Evolutionary conservation across 2,888 invertebrate genomes (phyloP).

Genomic region (Chydorus sphaericus): DNA sequence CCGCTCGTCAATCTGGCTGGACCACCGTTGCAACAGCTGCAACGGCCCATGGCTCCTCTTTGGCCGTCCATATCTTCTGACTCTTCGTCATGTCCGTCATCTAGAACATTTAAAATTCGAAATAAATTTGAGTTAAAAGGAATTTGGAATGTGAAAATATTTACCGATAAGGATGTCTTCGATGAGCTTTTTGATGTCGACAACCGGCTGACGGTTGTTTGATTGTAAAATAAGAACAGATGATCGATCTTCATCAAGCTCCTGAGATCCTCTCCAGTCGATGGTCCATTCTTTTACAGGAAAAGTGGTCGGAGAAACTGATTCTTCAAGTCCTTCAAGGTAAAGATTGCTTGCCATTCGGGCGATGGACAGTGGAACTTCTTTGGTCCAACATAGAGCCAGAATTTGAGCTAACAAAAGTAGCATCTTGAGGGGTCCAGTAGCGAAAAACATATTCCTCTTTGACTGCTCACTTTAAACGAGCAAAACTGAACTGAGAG

Average conservation of each 20-base stretch:
- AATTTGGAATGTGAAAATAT: background rate
- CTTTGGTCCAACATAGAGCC: no score
- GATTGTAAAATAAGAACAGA: background rate
- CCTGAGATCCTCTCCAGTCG: background rate
- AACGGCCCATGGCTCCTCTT: background rate
- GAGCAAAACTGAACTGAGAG: no score
- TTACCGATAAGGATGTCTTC: slow-evolving; percentile 8
- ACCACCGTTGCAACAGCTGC: background rate
- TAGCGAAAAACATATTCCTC: no score
- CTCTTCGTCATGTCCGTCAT: slow-evolving; percentile 7
- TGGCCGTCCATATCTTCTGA: background rate
- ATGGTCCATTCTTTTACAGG: slow-evolving; percentile 3
- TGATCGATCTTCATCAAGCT: background rate
- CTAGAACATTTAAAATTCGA: background rate
- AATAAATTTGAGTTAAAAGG: background rate
- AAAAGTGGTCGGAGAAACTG: background rate
- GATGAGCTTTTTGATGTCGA: slow-evolving; percentile 1
- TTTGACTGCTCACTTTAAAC: no score
- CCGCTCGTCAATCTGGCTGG: background rate
- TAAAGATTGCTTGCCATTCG: background rate
- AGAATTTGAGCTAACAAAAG: no score
- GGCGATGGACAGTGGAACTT: background rate
- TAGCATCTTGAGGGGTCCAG: no score
- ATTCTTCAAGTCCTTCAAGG: background rate
- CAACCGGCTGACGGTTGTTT: background rate